Evolutionary conservation across 2,888 invertebrate genomes (phyloP), one percentile per base, ranked within the genome.

Genomic region (Machimus atricapillus): DNA sequence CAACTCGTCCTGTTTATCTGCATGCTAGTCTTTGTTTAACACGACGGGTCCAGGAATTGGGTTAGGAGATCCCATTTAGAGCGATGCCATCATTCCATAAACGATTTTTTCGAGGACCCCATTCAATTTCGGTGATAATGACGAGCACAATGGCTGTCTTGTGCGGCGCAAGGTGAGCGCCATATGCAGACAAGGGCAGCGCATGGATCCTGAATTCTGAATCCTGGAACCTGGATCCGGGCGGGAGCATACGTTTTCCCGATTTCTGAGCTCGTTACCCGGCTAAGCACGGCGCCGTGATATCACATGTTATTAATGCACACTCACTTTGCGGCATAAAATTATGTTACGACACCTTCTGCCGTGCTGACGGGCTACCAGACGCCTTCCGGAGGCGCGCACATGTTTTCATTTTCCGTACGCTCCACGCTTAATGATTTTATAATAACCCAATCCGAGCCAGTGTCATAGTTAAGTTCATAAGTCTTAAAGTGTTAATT

Each of bases 401-500:
- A 79, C 52, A 52, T 79, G 79, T 52, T 79, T 79, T 79, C 79
- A 52, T 79, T 79, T 46, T 23, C 46, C 23, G 16, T 27, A 79
- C 79, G 52, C n/a, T 79, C 43, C 37, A 76, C 52, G 34, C 52
- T 79, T 79, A 79, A 79, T 79, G 79, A 79, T 79, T 79, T 56
- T 79, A 79, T 79, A 79, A 79, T 79, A 79, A 79, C 79, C 79
- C 79, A 79, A 79, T 79, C 52, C 31, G 31, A 79, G 52, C 52
- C 52, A 31, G 52, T 79, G 46, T 79, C 79, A 79, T 79, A 52
- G 79, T 34, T 34, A 34, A 56, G 52, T 79, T 27, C 79, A 79
- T 79, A 79, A 79, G 56, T 79, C 79, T 79, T 79, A 46, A 46
- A 79, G 79, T 46, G 79, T 79, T 79, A 79, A 79, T 79, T 79